Conservation (phyloP, 2,888 invertebrate species). For the Pocota personata region DNA sequence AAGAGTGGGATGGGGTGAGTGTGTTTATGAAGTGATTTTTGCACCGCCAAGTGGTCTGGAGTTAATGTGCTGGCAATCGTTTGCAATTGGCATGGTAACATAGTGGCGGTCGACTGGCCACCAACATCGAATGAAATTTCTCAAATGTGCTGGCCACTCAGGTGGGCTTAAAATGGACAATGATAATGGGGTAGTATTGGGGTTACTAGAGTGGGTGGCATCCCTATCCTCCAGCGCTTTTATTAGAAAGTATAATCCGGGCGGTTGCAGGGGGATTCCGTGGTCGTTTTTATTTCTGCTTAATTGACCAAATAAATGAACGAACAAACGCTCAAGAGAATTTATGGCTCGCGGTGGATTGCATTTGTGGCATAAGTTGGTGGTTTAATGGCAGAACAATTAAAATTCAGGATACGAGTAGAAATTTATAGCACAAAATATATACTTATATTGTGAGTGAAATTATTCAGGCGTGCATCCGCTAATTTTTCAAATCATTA, state of each 20-base stretch:
- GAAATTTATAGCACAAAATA: neutral
- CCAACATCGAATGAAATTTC: neutral
- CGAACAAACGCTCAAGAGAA: neutral
- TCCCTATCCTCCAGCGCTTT: neutral
- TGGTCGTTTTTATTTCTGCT: constrained; percentile 47
- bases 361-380: constrained; percentile 21
- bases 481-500: neutral
- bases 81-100: constrained; percentile 56
- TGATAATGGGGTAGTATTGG: neutral
- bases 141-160: neutral
- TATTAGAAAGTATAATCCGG: neutral
- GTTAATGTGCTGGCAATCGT: constrained; percentile 56
- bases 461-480: neutral
- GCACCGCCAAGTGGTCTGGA: constrained; percentile 35
- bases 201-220: neutral
- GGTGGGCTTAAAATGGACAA: constrained; percentile 4
- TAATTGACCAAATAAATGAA: constrained; percentile 51
- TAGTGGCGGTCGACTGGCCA: constrained; percentile 33
- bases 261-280: neutral
- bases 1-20: neutral
- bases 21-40: constrained; percentile 43
- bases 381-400: constrained; percentile 30
- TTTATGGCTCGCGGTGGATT: constrained; percentile 45
- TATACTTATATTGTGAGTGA: neutral
- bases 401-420: neutral